Conservation (phyloP, 2,113 vertebrate genomes). For the Lycocorax pyrrhopterus region DNA sequence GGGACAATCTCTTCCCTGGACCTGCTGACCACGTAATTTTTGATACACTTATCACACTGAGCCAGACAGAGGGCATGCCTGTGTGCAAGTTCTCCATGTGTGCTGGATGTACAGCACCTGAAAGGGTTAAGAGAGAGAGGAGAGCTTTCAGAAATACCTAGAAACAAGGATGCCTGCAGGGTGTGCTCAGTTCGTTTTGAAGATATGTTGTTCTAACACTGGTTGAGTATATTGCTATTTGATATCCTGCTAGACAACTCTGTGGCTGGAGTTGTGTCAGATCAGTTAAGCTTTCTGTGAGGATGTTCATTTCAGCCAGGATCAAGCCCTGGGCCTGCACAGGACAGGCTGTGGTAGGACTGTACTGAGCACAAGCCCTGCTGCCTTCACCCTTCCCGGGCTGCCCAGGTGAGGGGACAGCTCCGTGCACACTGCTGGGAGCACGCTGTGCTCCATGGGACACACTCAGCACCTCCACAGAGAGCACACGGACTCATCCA, state of each 20-base stretch:
- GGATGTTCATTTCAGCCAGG: neutral
- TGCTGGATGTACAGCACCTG: neutral
- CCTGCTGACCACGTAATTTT: neutral
- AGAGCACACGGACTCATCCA: accelerated
- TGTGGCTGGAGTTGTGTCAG: neutral
- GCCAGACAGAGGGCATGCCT: neutral
- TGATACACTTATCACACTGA: neutral
- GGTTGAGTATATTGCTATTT: neutral
- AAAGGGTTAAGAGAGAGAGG: neutral
- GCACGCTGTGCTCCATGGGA: accelerated
- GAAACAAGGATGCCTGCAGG: neutral
- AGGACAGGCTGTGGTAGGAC: neutral
- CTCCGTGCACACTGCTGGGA: neutral
- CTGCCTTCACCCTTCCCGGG: accelerated
- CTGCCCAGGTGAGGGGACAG: neutral
- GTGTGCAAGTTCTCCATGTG: neutral
- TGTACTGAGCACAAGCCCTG: too few species aligned
- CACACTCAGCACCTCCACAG: neutral
- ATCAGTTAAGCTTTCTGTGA: neutral
- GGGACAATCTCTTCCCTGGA: neutral
- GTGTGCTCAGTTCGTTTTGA: neutral
- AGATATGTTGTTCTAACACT: neutral
- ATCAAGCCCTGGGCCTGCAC: neutral
- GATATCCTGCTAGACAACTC: neutral
- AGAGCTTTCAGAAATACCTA: neutral